Conservation (phyloP, 2,888 invertebrate genomes). For the Pachymerium ferrugineum region DNA sequence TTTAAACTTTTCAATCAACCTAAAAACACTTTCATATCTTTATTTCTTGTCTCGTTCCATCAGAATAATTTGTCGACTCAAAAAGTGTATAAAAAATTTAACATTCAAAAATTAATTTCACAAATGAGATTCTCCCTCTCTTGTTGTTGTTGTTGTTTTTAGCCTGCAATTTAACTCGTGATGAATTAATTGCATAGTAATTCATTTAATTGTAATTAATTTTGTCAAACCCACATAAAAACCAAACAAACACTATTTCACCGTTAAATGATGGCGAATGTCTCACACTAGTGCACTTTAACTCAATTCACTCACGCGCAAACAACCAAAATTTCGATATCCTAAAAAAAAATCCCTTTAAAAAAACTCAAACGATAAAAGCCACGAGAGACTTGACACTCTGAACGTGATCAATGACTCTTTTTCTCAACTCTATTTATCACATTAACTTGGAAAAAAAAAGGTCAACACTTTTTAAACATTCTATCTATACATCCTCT, state of each 20-base stretch:
- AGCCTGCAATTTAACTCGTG: background rate
- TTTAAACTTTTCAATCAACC: background rate
- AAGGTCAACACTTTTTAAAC: no score
- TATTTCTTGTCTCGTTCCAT: no score
- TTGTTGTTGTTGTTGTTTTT: no score
- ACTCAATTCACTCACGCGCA: constrained; percentile 1
- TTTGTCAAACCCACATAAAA: background rate
- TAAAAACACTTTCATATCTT: no score
- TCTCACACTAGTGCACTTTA: constrained; percentile 9
- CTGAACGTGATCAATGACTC: constrained; percentile 18
- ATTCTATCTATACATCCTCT: no score
- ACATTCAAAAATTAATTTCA: no score
- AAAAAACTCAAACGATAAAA: background rate
- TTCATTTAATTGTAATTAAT: background rate
- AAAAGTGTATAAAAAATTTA: no score
- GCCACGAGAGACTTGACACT: background rate
- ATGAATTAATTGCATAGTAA: background rate
- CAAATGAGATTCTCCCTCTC: no score
- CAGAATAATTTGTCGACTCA: no score
- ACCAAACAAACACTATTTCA: background rate
- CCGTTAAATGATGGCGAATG: constrained; percentile 11
- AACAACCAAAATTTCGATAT: constrained; percentile 15
- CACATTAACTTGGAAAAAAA: background rate
- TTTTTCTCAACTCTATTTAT: constrained; percentile 19
- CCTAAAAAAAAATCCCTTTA: background rate